Percentiles rank a stretch among this genome's conserved stretches.
These are phyloP conservation scores for Chiloscyllium punctatum DNA, from an alignment of 2,797 vertebrate genomes.

Conservation along the genomic window DNA sequence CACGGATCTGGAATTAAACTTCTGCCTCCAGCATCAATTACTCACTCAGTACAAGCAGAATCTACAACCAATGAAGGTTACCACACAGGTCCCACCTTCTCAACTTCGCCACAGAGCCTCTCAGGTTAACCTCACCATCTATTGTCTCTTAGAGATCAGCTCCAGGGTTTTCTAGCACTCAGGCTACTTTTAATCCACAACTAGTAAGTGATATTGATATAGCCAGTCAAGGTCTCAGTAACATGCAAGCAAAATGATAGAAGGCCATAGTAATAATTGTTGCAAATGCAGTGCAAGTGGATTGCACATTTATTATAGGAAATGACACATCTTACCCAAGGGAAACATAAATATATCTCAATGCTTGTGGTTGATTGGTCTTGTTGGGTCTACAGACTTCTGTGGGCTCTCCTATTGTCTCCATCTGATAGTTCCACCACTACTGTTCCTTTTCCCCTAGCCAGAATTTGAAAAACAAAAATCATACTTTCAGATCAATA, in stretches of 20 bases:
- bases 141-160: no score
- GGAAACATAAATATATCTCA: not conserved
- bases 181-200: not conserved
- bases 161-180: no score
- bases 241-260: not conserved
- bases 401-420: not conserved
- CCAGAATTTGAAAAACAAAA: not conserved
- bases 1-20: not conserved
- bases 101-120: no score
- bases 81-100: no score
- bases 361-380: not conserved
- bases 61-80: not conserved
- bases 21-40: not conserved
- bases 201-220: not conserved
- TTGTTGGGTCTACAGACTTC: not conserved
- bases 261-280: not conserved
- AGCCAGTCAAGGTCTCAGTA: not conserved
- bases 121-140: no score
- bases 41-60: not conserved
- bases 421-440: not conserved
- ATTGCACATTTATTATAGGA: not conserved
- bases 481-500: not conserved
- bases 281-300: not conserved
- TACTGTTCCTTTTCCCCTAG: not conserved
- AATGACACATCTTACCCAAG: not conserved